Evolutionary conservation across 2,113 vertebrate genomes (phyloP).

Genomic region (Regulus satrapa): DNA sequence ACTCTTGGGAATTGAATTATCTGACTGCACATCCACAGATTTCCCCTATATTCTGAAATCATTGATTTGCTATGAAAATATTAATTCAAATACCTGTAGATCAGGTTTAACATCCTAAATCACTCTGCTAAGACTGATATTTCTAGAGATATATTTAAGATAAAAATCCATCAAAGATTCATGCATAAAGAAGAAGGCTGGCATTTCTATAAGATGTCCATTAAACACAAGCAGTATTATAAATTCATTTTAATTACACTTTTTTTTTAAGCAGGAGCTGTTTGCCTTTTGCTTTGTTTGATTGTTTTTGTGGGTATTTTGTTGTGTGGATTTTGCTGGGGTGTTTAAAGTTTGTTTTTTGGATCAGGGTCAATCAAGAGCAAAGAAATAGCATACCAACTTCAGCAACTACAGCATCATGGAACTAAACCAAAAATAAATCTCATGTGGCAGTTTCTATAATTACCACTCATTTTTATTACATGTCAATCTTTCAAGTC

Average conservation of each 20-base stretch:
- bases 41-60: neutral
- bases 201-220: neutral
- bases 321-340: neutral
- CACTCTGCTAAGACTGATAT: neutral
- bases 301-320: neutral
- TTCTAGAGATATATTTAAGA: neutral
- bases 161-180: neutral
- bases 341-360: neutral
- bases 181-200: neutral
- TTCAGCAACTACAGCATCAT: slow-evolving; percentile 18
- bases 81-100: neutral
- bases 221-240: neutral
- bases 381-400: neutral
- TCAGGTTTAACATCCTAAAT: neutral
- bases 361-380: slow-evolving; percentile 5
- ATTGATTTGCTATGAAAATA: neutral
- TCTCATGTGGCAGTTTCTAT: slow-evolving; percentile 45
- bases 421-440: slow-evolving; percentile 62
- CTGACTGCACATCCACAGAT: neutral
- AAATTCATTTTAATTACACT: neutral
- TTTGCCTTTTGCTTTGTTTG: neutral
- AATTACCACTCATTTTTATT: slow-evolving; percentile 46
- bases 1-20: neutral
- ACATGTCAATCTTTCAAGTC: neutral
- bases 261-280: neutral